Conservation (phyloP, 2,888 invertebrate genomes). For the Frankliniella intonsa region DNA sequence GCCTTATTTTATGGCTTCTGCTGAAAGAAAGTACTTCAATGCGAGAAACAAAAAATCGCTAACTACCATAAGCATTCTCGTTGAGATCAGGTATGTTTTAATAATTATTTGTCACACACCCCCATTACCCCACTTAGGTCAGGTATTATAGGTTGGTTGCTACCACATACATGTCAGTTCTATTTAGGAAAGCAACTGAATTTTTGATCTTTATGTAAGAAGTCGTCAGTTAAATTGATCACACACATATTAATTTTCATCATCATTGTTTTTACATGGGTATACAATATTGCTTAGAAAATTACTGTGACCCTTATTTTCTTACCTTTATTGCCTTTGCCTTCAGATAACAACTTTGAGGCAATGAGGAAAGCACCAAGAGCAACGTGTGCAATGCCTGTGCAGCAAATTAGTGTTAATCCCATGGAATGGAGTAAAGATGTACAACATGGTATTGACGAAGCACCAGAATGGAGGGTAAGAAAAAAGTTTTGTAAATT, state of each 20-base stretch:
- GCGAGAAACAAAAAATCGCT: background rate
- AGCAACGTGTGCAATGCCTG: background rate
- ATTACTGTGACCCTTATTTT: background rate
- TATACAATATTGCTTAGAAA: background rate
- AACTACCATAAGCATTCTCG: background rate
- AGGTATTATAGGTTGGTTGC: too few species aligned
- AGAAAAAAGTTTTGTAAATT: background rate
- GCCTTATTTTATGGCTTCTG: background rate
- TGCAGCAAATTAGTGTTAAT: constrained; percentile 10
- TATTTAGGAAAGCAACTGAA: background rate
- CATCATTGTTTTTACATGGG: background rate
- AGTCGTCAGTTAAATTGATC: background rate
- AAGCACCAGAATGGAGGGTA: constrained; percentile 8
- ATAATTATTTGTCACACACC: background rate
- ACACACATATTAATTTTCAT: background rate
- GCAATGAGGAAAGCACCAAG: background rate
- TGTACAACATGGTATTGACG: background rate
- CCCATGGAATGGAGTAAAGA: constrained; percentile 1
- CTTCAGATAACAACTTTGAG: background rate
- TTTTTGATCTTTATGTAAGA: background rate
- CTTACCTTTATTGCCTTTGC: background rate
- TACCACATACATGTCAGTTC: background rate
- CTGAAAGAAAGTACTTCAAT: background rate
- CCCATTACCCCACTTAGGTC: too few species aligned
- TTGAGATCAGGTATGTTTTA: background rate